A percentile compares a stretch with the other conserved stretches of the same genome.
Conservation (phyloP, 1,140 invertebrate species). For the Brachionus manjavacas region DNA sequence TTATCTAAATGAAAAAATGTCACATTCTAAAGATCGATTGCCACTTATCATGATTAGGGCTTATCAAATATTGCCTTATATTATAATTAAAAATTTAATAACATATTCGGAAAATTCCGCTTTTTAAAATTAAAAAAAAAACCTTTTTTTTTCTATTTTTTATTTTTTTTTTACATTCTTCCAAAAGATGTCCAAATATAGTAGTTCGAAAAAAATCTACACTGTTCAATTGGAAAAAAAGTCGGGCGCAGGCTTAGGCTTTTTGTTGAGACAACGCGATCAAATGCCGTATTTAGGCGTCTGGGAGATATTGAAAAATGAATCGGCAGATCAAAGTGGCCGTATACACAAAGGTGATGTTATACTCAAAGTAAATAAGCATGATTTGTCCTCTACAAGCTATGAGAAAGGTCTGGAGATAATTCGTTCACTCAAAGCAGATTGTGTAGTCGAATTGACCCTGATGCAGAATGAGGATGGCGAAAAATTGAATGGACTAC, state of each 20-base stretch:
- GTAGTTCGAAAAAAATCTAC: constrained; percentile 19
- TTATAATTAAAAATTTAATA: neutral
- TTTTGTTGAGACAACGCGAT: constrained; percentile 41
- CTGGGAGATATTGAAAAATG: constrained; percentile 43
- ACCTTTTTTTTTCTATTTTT: neutral
- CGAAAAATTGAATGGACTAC: neutral
- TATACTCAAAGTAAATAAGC: constrained; percentile 45
- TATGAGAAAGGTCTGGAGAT: constrained; percentile 45
- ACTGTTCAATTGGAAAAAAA: constrained; percentile 6
- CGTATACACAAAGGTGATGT: constrained; percentile 45
- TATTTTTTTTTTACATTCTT: neutral
- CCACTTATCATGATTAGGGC: neutral
- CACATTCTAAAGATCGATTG: neutral
- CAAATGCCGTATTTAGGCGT: constrained; percentile 40
- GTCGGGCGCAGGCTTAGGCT: constrained; percentile 42
- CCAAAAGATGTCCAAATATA: neutral
- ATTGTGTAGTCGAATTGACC: constrained; percentile 42
- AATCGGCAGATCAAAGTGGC: constrained; percentile 45
- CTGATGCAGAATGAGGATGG: constrained; percentile 31
- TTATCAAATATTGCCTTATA: neutral
- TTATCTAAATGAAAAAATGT: neutral
- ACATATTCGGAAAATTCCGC: neutral
- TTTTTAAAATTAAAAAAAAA: neutral
- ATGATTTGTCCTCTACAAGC: constrained; percentile 43
- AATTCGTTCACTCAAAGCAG: constrained; percentile 43